phyloP scores from a whole-genome alignment of 2,888 invertebrate genomes.

The Acanthacorydalis orientalis region DNA sequence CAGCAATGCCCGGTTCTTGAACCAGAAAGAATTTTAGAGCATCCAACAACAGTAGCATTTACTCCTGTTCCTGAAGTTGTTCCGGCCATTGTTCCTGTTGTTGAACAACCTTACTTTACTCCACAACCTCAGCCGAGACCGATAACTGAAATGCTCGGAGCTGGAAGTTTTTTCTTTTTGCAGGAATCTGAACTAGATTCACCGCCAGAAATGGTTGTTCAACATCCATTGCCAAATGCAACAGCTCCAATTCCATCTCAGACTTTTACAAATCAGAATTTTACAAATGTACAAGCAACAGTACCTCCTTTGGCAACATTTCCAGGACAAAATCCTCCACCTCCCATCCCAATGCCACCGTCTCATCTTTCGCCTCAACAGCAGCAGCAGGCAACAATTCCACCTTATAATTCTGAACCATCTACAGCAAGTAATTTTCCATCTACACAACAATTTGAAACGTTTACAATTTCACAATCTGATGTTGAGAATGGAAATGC shows the following conservation, averaged over 20 bases:
- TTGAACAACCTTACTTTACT: slow-evolving; percentile 12
- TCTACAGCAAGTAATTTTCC: background rate
- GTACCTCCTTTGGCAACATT: slow-evolving; percentile 33
- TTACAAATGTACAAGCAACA: slow-evolving; percentile 31
- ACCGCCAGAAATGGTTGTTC: slow-evolving; percentile 34
- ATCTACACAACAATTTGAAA: slow-evolving; percentile 3
- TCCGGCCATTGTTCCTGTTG: slow-evolving; percentile 5
- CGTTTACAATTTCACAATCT: background rate
- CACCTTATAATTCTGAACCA: background rate
- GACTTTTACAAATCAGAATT: slow-evolving; percentile 75
- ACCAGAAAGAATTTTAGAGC: slow-evolving; percentile 15
- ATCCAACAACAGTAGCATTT: slow-evolving; percentile 9
- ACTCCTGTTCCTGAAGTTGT: slow-evolving; percentile 6
- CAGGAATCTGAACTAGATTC: slow-evolving; percentile 84
- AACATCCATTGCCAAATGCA: slow-evolving; percentile 16
- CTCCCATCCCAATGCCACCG: slow-evolving; percentile 37
- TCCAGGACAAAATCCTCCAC: slow-evolving; percentile 34
- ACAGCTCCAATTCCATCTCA: slow-evolving; percentile 51
- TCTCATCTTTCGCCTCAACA: slow-evolving; percentile 18
- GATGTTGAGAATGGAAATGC: background rate
- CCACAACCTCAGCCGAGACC: slow-evolving; percentile 40
- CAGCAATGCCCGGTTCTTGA: slow-evolving; percentile 17
- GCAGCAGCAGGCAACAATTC: slow-evolving; percentile 5
- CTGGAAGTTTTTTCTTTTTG: slow-evolving; percentile 63
- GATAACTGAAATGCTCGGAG: slow-evolving; percentile 58